A percentile compares a stretch with the other conserved stretches of the same genome.
These are phyloP conservation scores for Etia nguti DNA, from an alignment of 2,113 vertebrate genomes.

Conservation along the genomic window DNA sequence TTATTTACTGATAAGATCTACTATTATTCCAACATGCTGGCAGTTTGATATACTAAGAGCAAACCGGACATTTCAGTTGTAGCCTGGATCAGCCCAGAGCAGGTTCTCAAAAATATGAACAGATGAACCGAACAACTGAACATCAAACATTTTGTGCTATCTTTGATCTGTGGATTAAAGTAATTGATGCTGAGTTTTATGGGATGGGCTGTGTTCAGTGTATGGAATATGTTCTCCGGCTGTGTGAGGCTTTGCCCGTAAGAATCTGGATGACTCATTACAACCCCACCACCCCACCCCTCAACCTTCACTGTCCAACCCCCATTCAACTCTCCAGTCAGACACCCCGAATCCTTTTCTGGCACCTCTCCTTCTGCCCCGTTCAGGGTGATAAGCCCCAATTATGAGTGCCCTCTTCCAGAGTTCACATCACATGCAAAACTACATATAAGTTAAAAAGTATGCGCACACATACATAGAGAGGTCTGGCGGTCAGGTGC, in stretches of 20 bases:
- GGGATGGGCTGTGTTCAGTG: slow-evolving; percentile 30
- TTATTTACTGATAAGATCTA: background rate
- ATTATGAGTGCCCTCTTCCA: slow-evolving; percentile 63
- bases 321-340: slow-evolving; percentile 36
- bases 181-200: slow-evolving; percentile 61
- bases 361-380: slow-evolving; percentile 68
- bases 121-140: slow-evolving; percentile 37
- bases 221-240: slow-evolving; percentile 49
- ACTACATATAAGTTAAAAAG: background rate
- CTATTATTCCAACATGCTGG: background rate
- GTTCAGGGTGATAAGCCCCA: slow-evolving; percentile 64
- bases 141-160: slow-evolving; percentile 39
- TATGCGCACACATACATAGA: background rate
- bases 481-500: slow-evolving; percentile 65
- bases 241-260: slow-evolving; percentile 50
- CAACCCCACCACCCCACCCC: background rate
- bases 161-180: slow-evolving; percentile 58
- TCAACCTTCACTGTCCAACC: background rate
- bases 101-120: slow-evolving; percentile 19
- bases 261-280: slow-evolving; percentile 68
- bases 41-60: background rate
- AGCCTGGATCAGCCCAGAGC: background rate
- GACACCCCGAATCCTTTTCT: slow-evolving; percentile 59
- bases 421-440: slow-evolving; percentile 25
- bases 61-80: background rate